Evolutionary conservation across 2,113 vertebrate genomes (phyloP).

Genomic region (Chionodraco myersi): DNA sequence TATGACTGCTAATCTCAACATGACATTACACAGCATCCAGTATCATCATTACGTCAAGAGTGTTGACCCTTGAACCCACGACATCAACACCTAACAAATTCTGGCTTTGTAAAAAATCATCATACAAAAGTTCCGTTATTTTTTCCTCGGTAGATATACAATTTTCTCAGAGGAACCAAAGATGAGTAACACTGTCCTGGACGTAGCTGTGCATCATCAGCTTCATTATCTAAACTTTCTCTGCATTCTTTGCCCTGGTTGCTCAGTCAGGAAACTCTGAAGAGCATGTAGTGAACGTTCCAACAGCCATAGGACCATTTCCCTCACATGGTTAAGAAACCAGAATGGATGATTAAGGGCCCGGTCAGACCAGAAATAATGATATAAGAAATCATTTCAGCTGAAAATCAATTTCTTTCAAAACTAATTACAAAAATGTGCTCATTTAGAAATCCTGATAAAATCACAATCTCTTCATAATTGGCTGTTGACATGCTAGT

Average conservation of each 20-base stretch:
- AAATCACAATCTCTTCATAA: not conserved
- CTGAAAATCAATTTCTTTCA: not conserved
- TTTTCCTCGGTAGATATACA: not conserved
- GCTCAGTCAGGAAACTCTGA: not conserved
- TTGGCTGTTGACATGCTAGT: too few species aligned
- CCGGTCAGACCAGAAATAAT: not conserved
- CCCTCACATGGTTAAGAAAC: too few species aligned
- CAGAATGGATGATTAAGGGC: not conserved
- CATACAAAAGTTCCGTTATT: conserved; percentile 23
- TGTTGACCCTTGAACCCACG: conserved; percentile 1
- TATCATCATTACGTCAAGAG: conserved; percentile 21
- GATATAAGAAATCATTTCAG: not conserved
- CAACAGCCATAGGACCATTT: not conserved
- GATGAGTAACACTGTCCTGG: not conserved
- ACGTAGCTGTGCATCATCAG: not conserved
- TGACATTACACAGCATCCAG: conserved; percentile 41
- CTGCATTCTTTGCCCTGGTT: not conserved
- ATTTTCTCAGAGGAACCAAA: not conserved
- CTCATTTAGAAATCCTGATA: too few species aligned
- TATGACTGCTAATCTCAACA: conserved; percentile 44
- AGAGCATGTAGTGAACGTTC: not conserved
- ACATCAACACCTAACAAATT: conserved; percentile 27
- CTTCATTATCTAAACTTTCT: not conserved
- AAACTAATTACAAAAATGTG: too few species aligned
- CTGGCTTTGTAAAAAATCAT: conserved; percentile 25